phyloP scores from a whole-genome alignment of 2,888 invertebrate genomes.

The Drosophila nr. perissopoda region DNA sequence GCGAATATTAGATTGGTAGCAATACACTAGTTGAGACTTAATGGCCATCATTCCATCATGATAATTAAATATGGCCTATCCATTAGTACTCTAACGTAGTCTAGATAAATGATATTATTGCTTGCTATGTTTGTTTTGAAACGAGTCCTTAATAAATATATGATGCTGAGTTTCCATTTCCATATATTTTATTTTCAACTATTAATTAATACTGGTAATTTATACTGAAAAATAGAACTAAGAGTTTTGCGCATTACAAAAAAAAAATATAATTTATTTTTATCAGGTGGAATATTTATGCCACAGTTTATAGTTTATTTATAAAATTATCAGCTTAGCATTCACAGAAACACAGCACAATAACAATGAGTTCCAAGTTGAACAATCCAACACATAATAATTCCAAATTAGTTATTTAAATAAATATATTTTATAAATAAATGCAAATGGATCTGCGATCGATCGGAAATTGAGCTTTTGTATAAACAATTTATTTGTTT shows the following conservation, averaged over 20 bases:
- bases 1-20: conserved; percentile 10
- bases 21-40: conserved; percentile 10
- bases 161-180: neutral
- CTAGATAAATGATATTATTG: neutral
- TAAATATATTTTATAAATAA: neutral
- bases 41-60: conserved; percentile 7
- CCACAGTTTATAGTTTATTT: neutral
- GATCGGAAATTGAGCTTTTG: no score
- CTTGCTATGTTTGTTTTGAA: neutral
- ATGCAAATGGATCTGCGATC: neutral
- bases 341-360: neutral
- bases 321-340: neutral
- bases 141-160: neutral
- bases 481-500: no score
- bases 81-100: neutral
- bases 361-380: neutral
- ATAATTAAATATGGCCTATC: conserved; percentile 44
- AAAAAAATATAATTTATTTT: fast-evolving
- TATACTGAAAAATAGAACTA: neutral
- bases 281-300: neutral
- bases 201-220: neutral
- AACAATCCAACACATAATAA: neutral
- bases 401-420: neutral
- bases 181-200: neutral
- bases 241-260: neutral